Evolutionary conservation across 2,113 vertebrate species (phyloP).

Genomic region (Fregetta grallaria): DNA sequence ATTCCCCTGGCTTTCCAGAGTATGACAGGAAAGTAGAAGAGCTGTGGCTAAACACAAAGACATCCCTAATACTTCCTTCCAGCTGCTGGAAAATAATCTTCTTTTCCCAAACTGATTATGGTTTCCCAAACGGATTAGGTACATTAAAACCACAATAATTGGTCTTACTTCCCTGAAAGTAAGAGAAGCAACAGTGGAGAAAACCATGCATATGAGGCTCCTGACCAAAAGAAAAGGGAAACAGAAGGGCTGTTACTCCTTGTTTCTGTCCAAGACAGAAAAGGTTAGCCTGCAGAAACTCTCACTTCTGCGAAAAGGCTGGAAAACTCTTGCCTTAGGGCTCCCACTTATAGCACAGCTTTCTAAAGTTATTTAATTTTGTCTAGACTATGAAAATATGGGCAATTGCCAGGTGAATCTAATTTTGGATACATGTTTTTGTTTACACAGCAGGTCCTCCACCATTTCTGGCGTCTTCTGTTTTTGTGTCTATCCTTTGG

Average conservation of each 20-base stretch:
- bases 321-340: background rate
- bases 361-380: background rate
- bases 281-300: background rate
- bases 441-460: background rate
- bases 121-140: background rate
- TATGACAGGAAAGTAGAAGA: background rate
- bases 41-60: background rate
- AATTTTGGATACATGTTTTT: background rate
- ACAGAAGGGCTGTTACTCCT: background rate
- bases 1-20: background rate
- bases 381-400: background rate
- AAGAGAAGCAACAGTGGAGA: background rate
- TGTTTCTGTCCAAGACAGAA: background rate
- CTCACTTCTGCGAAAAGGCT: background rate
- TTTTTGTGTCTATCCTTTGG: background rate
- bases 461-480: background rate
- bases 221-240: background rate
- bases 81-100: background rate
- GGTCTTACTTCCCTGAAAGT: background rate
- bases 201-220: background rate
- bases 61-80: background rate
- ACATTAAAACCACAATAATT: background rate
- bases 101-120: background rate
- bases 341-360: background rate
- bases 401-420: background rate